These are phyloP conservation scores for Apodemus speciosus DNA, from an alignment of 2,113 vertebrate genomes.

Conservation along the genomic window DNA sequence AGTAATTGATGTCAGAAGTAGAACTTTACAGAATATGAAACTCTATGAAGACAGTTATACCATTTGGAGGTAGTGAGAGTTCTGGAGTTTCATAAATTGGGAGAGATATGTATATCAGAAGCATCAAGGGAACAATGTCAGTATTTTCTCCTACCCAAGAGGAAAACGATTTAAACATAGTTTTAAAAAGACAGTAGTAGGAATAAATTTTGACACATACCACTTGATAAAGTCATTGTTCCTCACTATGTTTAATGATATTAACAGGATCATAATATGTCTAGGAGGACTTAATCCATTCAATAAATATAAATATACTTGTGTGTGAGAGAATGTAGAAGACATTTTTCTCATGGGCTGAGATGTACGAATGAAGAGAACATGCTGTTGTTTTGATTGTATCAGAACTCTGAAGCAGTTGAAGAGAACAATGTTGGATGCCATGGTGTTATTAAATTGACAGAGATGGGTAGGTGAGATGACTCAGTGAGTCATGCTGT, in stretches of 20 bases:
- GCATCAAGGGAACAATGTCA: background rate
- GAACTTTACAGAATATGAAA: conserved; percentile 8
- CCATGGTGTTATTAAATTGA: background rate
- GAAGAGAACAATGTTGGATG: background rate
- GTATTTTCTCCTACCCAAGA: background rate
- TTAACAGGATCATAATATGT: background rate
- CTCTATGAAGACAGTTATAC: conserved; percentile 39
- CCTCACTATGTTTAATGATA: background rate
- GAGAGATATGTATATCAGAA: conserved; percentile 20
- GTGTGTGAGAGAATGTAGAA: background rate
- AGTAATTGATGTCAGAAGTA: conserved; percentile 62
- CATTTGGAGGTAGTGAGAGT: background rate
- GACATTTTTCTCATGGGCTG: background rate
- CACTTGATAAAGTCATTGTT: background rate
- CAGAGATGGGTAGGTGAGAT: background rate
- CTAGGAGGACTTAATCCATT: background rate
- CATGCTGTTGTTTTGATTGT: background rate
- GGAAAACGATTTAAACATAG: conserved; percentile 17
- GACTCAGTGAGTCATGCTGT: background rate
- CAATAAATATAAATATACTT: background rate
- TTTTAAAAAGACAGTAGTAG: conserved; percentile 5
- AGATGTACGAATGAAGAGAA: background rate
- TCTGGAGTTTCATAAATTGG: background rate
- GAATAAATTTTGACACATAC: conserved; percentile 37
- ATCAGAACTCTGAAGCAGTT: background rate